A percentile compares a stretch with the other conserved stretches of the same genome.
Conservation (phyloP, 2,888 invertebrate genomes). For the Ennomos quercinarius region DNA sequence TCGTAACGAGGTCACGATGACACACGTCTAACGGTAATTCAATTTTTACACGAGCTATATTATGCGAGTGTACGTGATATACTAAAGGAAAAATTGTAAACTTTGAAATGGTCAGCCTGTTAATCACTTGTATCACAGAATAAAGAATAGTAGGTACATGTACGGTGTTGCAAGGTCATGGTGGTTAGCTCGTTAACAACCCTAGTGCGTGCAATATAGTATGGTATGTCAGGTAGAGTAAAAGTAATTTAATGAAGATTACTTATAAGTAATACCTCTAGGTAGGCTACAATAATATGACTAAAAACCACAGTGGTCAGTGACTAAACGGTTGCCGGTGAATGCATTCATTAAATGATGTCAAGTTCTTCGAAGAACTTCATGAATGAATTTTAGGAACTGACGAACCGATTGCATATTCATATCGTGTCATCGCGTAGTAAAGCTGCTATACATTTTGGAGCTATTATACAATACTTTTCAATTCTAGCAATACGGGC, state of each 20-base stretch:
- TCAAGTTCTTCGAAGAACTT: slow-evolving; percentile 43
- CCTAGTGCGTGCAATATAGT: slow-evolving; percentile 7
- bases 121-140: slow-evolving; percentile 7
- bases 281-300: not conserved
- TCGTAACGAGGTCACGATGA: slow-evolving; percentile 79
- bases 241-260: too few relatives aligned
- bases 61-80: slow-evolving; percentile 53
- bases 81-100: slow-evolving; percentile 58
- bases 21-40: slow-evolving; percentile 82
- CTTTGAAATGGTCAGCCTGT: slow-evolving; percentile 29
- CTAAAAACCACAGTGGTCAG: not conserved
- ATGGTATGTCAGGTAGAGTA: slow-evolving; percentile 2
- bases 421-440: slow-evolving; percentile 44
- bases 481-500: slow-evolving; percentile 50
- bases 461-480: slow-evolving; percentile 51
- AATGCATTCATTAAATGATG: slow-evolving; percentile 21
- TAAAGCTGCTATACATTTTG: slow-evolving; percentile 46
- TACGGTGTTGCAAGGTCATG: slow-evolving; percentile 17
- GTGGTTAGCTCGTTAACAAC: slow-evolving; percentile 32
- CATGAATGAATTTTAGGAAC: slow-evolving; percentile 52
- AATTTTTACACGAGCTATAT: slow-evolving; percentile 63
- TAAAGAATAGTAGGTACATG: too few relatives aligned
- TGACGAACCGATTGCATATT: slow-evolving; percentile 47
- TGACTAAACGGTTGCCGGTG: not conserved
- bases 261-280: too few relatives aligned